Percentiles rank a stretch among this genome's conserved stretches.
Conservation (phyloP, 1,140 invertebrate species). For the Panagrolaimus sp. region DNA sequence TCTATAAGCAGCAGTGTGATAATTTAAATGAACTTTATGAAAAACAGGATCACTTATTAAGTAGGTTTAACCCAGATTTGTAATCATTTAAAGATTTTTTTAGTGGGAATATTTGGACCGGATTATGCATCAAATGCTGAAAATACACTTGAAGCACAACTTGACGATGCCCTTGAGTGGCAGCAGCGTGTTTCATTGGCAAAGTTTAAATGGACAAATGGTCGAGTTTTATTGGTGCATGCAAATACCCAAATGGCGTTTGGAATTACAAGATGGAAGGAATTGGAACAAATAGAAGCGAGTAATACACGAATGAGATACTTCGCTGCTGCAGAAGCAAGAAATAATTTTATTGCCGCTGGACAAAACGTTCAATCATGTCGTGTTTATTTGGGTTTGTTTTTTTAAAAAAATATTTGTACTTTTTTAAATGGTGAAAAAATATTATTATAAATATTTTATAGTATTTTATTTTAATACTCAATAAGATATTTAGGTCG, state of each 20-base stretch:
- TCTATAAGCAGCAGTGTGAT: slow-evolving; percentile 59
- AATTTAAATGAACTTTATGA: slow-evolving; percentile 62
- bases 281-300: slow-evolving; percentile 58
- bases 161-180: slow-evolving; percentile 63
- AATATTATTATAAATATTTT: too few species aligned
- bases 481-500: too few species aligned
- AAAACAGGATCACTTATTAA: slow-evolving; percentile 63
- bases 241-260: slow-evolving; percentile 61
- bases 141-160: slow-evolving; percentile 63
- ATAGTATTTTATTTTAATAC: too few species aligned
- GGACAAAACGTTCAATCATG: slow-evolving; percentile 64
- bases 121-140: slow-evolving; percentile 63
- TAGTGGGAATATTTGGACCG: slow-evolving; percentile 63
- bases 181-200: slow-evolving; percentile 63
- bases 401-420: slow-evolving; percentile 19
- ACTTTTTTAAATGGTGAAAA: too few species aligned
- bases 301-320: slow-evolving; percentile 59
- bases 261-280: slow-evolving; percentile 62
- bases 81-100: slow-evolving; percentile 15
- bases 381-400: slow-evolving; percentile 63
- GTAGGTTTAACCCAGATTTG: slow-evolving; percentile 54
- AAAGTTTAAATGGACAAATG: slow-evolving; percentile 64
- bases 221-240: slow-evolving; percentile 62
- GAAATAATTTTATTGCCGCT: slow-evolving; percentile 65
- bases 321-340: slow-evolving; percentile 62